Evolutionary conservation across 1,140 invertebrate genomes (phyloP).

Genomic region (Solen grandis): DNA sequence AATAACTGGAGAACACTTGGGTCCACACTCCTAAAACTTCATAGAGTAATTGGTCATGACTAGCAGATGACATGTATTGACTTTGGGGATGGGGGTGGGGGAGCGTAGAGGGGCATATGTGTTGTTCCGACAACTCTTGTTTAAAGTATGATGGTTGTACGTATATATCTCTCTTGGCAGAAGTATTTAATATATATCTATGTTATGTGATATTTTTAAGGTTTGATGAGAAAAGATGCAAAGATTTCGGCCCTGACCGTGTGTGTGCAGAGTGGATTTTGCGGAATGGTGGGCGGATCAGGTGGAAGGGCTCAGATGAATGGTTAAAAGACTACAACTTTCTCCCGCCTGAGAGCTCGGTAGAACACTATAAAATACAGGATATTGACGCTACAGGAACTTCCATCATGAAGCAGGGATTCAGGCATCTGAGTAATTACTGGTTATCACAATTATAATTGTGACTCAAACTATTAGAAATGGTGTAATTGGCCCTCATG

Average conservation of each 20-base stretch:
- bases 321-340: conserved; percentile 86
- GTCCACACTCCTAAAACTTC: no score
- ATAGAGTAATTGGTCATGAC: no score
- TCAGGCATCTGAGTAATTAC: conserved; percentile 87
- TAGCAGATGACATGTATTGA: no score
- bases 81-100: no score
- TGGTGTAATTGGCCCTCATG: no score
- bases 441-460: background rate
- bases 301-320: conserved; percentile 3
- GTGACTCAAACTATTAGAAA: no score
- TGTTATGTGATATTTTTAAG: conserved; percentile 12
- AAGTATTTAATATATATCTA: background rate
- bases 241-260: conserved; percentile 27
- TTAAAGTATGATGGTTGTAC: no score
- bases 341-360: conserved; percentile 82
- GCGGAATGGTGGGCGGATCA: conserved; percentile 13
- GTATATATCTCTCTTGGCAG: no score
- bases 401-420: conserved; percentile 89
- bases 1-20: no score
- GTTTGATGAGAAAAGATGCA: conserved; percentile 6
- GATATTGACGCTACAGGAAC: conserved; percentile 89
- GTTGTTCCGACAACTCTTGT: no score
- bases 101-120: no score
- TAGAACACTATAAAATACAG: conserved; percentile 82
- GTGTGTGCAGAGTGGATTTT: conserved; percentile 47